Percentiles rank a stretch among this genome's conserved stretches.
These are phyloP conservation scores for Drosophila eohydei DNA, from an alignment of 2,888 invertebrate species.

Conservation along the genomic window DNA sequence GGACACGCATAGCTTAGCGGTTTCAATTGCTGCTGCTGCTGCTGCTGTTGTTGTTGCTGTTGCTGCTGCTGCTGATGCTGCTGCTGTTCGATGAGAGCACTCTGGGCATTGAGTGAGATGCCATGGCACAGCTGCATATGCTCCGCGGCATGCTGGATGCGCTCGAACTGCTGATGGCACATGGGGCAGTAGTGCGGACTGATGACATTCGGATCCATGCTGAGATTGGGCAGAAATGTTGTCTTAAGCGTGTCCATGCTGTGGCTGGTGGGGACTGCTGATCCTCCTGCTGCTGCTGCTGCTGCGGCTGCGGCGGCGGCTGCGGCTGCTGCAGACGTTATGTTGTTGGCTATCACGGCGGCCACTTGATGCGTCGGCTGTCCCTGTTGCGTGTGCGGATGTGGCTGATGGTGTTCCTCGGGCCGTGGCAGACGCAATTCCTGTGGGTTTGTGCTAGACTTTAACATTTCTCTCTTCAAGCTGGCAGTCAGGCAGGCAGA, in stretches of 20 bases:
- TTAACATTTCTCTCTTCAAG: conserved; percentile 78
- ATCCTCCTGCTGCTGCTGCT: conserved; percentile 14
- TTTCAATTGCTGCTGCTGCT: conserved; percentile 69
- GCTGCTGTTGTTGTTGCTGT: conserved; percentile 55
- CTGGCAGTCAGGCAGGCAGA: conserved; percentile 40
- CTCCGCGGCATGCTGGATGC: conserved; percentile 80
- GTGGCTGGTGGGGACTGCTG: conserved; percentile 22
- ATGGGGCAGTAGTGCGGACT: conserved; percentile 81
- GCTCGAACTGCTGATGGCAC: conserved; percentile 84
- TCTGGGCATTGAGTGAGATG: conserved; percentile 65
- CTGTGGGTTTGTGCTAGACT: conserved; percentile 83
- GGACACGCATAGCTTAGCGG: conserved; percentile 80
- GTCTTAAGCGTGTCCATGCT: conserved; percentile 83
- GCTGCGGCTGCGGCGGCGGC: conserved; percentile 18
- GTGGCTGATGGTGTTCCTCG: conserved; percentile 62
- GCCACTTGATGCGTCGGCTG: conserved; percentile 67
- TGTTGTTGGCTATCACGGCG: conserved; percentile 66
- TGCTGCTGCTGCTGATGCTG: conserved; percentile 58
- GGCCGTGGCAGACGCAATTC: conserved; percentile 83
- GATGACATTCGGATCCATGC: conserved; percentile 81
- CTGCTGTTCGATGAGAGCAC: conserved; percentile 63
- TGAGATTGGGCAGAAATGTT: conserved; percentile 83
- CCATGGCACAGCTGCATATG: conserved; percentile 84
- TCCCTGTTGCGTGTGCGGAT: conserved; percentile 54
- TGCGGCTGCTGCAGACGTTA: conserved; percentile 34